These are phyloP conservation scores for Chiloscyllium plagiosum DNA, from an alignment of 2,113 vertebrate species.

Conservation along the genomic window DNA sequence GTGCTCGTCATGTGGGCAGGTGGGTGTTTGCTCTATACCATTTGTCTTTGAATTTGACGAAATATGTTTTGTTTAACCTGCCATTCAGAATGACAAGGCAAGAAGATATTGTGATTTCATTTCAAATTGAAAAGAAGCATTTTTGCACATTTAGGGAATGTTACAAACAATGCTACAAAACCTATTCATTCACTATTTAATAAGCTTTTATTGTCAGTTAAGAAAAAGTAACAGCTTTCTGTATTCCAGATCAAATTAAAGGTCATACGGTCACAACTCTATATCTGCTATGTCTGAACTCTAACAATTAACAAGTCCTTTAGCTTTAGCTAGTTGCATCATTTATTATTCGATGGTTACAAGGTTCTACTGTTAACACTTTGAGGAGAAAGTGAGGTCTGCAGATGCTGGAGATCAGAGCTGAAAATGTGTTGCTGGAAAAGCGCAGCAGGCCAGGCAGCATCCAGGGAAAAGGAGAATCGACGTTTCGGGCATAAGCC, in stretches of 20 bases:
- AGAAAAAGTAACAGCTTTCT: background rate
- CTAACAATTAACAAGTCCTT: background rate
- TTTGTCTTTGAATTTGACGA: background rate
- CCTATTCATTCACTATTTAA: background rate
- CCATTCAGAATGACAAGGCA: background rate
- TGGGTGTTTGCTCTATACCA: constrained; percentile 51
- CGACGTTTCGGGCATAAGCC: no score
- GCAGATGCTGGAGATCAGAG: no score
- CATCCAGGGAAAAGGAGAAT: no score
- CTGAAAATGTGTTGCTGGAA: no score
- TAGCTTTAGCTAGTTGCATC: background rate
- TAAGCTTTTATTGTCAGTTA: background rate
- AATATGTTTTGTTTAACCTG: background rate
- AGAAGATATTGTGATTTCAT: background rate
- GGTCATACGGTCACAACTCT: background rate
- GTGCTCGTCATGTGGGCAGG: constrained; percentile 97
- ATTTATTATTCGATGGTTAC: background rate
- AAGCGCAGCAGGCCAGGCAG: no score
- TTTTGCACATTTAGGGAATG: background rate
- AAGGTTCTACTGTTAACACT: background rate
- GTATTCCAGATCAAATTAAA: background rate
- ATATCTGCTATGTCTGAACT: background rate
- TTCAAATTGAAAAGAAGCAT: background rate
- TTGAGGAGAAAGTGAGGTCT: no score
- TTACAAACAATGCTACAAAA: background rate